phyloP scores from a whole-genome alignment of 2,888 invertebrate species.

The Xestia rhomboidea region DNA sequence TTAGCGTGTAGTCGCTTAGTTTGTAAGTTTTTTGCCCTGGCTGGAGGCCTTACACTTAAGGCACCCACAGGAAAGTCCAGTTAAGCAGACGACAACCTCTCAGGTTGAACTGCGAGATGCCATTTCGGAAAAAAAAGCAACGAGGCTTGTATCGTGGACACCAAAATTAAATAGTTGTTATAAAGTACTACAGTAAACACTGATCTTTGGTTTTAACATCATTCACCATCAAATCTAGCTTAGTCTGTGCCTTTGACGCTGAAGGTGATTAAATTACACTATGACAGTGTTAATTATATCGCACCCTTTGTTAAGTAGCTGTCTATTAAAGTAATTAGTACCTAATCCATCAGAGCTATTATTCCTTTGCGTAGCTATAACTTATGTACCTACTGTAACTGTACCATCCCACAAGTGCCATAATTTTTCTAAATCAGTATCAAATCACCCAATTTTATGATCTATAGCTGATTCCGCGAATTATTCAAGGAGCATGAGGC shows the following conservation, averaged over 20 bases:
- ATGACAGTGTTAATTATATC: neutral
- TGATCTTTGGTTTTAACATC: too few species aligned
- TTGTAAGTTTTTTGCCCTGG: too few species aligned
- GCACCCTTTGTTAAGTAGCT: constrained; percentile 6
- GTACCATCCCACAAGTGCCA: neutral
- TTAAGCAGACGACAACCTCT: too few species aligned
- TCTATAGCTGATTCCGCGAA: constrained; percentile 55
- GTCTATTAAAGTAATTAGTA: constrained; percentile 1
- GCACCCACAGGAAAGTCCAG: too few species aligned
- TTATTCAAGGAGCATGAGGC: constrained; percentile 56
- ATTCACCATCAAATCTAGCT: neutral
- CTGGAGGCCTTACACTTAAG: too few species aligned
- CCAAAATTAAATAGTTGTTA: too few species aligned
- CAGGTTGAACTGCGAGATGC: too few species aligned
- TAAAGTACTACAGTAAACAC: too few species aligned
- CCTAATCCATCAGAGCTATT: neutral
- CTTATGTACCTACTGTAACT: neutral
- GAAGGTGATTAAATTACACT: neutral
- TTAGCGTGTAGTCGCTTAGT: too few species aligned
- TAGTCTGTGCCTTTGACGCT: neutral
- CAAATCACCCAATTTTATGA: constrained; percentile 49
- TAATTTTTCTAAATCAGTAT: constrained; percentile 58
- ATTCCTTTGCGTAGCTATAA: neutral
- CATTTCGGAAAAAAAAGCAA: too few species aligned
- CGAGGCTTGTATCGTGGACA: too few species aligned